Conservation (phyloP, 2,113 vertebrate species). For the Meles meles region DNA sequence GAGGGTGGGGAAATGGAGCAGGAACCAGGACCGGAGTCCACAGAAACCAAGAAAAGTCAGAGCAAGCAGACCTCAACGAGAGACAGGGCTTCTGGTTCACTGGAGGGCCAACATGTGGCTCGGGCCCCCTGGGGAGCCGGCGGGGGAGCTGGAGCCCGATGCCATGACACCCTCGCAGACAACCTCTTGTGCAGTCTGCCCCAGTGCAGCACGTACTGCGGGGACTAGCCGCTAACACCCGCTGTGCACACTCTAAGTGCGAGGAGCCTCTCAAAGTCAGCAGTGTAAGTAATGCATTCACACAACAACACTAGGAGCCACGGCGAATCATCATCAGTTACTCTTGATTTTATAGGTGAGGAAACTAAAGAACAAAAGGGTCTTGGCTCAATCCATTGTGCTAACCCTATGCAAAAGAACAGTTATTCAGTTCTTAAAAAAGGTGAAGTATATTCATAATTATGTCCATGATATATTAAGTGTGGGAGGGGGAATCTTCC, state of each 20-base stretch:
- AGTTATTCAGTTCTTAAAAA: background rate
- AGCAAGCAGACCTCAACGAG: background rate
- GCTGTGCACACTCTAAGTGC: rapidly evolving
- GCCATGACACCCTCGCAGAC: no score
- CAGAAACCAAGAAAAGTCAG: background rate
- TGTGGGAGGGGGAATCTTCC: background rate
- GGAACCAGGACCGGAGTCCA: background rate
- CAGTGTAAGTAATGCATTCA: background rate
- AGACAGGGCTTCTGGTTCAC: background rate
- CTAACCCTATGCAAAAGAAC: background rate
- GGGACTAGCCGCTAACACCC: rapidly evolving
- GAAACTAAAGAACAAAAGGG: background rate
- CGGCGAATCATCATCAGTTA: background rate
- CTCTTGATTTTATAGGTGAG: background rate
- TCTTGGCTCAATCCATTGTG: background rate
- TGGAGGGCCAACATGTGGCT: background rate
- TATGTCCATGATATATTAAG: background rate
- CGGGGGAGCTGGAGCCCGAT: rapidly evolving
- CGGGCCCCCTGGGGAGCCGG: rapidly evolving
- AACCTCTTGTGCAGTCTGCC: background rate
- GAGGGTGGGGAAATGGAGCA: background rate
- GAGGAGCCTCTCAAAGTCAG: background rate
- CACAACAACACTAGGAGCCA: background rate
- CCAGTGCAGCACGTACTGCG: rapidly evolving
- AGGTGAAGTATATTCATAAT: background rate